Conservation (phyloP, 2,888 invertebrate species). For the Rhopalosiphum nymphaeae region DNA sequence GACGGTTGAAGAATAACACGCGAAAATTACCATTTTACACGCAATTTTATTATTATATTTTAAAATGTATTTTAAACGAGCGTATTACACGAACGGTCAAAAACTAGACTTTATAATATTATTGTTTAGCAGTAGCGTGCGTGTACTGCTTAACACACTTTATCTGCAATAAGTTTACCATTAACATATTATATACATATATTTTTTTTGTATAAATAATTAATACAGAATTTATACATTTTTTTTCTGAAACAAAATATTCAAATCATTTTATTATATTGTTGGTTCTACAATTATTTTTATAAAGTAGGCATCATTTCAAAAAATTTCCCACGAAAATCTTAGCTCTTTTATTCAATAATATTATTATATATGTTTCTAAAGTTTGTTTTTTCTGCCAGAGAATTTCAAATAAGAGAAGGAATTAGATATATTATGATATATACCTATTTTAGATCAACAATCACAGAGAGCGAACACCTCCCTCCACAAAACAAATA, state of each 20-base stretch:
- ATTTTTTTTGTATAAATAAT: background rate
- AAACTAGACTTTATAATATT: background rate
- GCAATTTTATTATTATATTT: background rate
- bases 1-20: background rate
- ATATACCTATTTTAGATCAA: background rate
- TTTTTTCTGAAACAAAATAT: background rate
- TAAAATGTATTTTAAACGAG: background rate
- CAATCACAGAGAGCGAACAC: background rate
- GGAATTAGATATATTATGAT: background rate
- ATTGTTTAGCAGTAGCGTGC: background rate
- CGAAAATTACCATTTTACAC: constrained; percentile 1
- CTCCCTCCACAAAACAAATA: background rate
- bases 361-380: background rate
- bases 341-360: background rate
- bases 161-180: background rate
- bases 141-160: background rate
- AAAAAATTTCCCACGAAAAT: background rate
- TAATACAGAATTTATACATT: background rate
- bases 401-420: background rate
- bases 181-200: constrained; percentile 1
- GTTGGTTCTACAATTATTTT: background rate
- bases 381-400: background rate
- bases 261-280: background rate
- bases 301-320: background rate
- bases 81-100: background rate